phyloP scores from a whole-genome alignment of 2,888 invertebrate species.

The Limulus polyphemus region DNA sequence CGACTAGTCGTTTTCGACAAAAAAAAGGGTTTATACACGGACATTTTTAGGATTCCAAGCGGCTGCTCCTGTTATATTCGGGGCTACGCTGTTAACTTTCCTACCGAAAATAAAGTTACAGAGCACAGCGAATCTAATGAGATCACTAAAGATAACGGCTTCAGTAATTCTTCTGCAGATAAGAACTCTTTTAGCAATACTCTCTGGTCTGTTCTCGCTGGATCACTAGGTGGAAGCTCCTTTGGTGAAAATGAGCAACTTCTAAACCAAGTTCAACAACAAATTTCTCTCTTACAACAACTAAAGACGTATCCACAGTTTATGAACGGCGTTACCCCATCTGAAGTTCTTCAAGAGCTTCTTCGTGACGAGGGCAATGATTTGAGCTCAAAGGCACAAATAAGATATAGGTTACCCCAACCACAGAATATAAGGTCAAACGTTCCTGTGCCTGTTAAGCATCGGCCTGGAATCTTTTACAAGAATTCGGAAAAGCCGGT shows the following conservation, averaged over 20 bases:
- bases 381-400: too few relatives aligned
- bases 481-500: constrained; percentile 4
- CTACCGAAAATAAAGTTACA: too few relatives aligned
- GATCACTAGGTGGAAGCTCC: constrained; percentile 7
- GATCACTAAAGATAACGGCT: too few relatives aligned
- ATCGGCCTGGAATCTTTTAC: constrained; percentile 11
- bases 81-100: not conserved
- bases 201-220: constrained; percentile 24
- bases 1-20: constrained; percentile 68
- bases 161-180: not conserved
- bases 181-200: constrained; percentile 21
- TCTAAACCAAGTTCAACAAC: constrained; percentile 16
- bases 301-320: constrained; percentile 22
- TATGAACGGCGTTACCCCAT: constrained; percentile 15
- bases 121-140: too few relatives aligned
- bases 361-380: too few relatives aligned
- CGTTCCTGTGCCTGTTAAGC: not conserved
- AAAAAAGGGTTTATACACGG: constrained; percentile 41
- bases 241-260: constrained; percentile 12
- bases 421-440: too few relatives aligned
- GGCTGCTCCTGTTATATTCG: constrained; percentile 32
- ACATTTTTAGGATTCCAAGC: constrained; percentile 32
- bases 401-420: too few relatives aligned
- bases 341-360: constrained; percentile 3
- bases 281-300: constrained; percentile 16